A percentile compares a stretch with the other conserved stretches of the same genome.
Evolutionary conservation across 2,797 vertebrate species (phyloP).

Genomic region (Lates japonicus): DNA sequence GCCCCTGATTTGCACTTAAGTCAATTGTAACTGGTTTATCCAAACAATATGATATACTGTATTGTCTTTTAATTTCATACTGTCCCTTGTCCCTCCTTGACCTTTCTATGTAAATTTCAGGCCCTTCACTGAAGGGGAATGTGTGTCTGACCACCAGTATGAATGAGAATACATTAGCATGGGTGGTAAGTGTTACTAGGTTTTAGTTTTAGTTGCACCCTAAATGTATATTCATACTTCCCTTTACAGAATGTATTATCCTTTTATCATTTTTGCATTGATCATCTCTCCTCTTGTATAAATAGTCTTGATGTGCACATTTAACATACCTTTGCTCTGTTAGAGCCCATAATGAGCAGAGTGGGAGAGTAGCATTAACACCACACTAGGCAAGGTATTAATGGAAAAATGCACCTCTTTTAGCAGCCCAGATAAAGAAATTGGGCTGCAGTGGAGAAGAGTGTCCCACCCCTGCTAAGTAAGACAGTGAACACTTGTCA

Average conservation of each 20-base stretch:
- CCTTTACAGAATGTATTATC: not conserved
- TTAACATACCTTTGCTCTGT: constrained; percentile 17
- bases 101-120: constrained; percentile 25
- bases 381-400: constrained; percentile 29
- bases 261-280: constrained; percentile 1
- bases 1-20: constrained; percentile 47
- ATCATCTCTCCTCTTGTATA: constrained; percentile 3
- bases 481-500: constrained; percentile 27
- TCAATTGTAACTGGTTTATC: constrained; percentile 48
- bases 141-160: constrained; percentile 7
- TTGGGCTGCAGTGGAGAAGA: not conserved
- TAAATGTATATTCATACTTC: constrained; percentile 1
- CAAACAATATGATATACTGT: constrained; percentile 33
- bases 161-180: constrained; percentile 20
- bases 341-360: constrained; percentile 11
- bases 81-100: constrained; percentile 14
- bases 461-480: constrained; percentile 10
- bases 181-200: not conserved
- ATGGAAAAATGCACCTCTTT: constrained; percentile 33
- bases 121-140: not conserved
- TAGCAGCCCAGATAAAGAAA: constrained; percentile 21
- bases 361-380: constrained; percentile 23
- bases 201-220: constrained; percentile 17
- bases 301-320: constrained; percentile 21
- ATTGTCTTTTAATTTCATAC: constrained; percentile 33